Evolutionary conservation across 1,140 invertebrate species (phyloP), one percentile per base, ranked within the genome.

Genomic region (Drosophila mayri): DNA sequence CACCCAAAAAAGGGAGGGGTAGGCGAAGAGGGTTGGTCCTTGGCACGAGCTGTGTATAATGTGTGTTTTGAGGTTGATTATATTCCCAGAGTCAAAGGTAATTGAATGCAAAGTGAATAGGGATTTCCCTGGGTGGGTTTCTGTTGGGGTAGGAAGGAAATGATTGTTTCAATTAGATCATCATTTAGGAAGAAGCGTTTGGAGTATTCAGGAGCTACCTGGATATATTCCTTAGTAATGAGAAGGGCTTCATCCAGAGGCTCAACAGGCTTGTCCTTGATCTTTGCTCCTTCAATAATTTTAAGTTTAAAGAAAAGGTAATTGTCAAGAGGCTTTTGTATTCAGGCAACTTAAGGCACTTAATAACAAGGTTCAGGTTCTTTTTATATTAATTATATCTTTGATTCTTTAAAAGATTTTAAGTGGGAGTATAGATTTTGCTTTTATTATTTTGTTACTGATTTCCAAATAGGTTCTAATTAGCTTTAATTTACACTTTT

Each of bases 51-150:
- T 41, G 41, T 8, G 30, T 11, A 16, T 25, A 16, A 50, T 38
- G 61, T 64, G 49, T 28, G 50, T 50, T 54, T 75, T 75, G 44
- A 49, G 52, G 60, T 66, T 41, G 43, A 70, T 70, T 67, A 49
- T 38, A 37, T 28, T 28, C 38, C 30, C 16, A 35, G 37, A 67
- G 62, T 70, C 47, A 67, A 67, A 54, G 30, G 37, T 25, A 41
- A 44, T 70, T 65, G 28, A 50, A 37, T 50, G 38, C 16, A 25
- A 50, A 50, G 20, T 43, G 37, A 67, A 41, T 30, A 35, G 14
- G 18, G 8, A 3, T 35, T 14, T 35, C 22, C 30, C 20, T 49
- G 28, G 44, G 30, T 66, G 30, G 11, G 41, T 68, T 41, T 41
- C 8, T 6, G 12, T n/a, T 16, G 18, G 28, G 16, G 49, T 57